phyloP scores from a whole-genome alignment of 2,113 vertebrate genomes.

The Pelecanus crispus region DNA sequence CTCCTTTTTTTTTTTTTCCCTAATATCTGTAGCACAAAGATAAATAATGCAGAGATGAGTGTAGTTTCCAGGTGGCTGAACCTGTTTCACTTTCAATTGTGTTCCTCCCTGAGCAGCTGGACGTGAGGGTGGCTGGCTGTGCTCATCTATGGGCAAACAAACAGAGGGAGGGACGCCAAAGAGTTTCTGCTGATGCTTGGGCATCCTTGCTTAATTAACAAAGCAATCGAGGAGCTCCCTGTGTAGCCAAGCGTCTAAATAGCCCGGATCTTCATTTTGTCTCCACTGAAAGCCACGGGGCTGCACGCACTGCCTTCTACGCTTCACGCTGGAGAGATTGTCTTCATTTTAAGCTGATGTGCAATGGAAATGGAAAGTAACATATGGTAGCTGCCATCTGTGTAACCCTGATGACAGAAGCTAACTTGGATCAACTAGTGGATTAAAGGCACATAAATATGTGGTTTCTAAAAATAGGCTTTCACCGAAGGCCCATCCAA shows the following conservation, averaged over 20 bases:
- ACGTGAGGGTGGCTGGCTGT: neutral
- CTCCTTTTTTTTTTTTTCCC: neutral
- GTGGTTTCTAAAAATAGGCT: constrained; percentile 30
- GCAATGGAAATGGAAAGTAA: constrained; percentile 49
- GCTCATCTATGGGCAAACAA: neutral
- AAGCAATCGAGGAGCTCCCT: neutral
- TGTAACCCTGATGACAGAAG: constrained; percentile 37
- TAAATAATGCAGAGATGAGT: constrained; percentile 12
- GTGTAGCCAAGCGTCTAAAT: neutral
- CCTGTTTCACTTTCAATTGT: neutral
- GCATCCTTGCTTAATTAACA: neutral
- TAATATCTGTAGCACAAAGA: neutral
- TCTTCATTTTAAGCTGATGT: constrained; percentile 3
- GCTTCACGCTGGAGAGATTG: neutral
- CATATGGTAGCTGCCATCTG: constrained; percentile 45
- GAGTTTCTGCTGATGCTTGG: neutral
- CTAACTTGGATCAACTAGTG: constrained; percentile 35
- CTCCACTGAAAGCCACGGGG: neutral
- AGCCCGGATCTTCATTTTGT: neutral
- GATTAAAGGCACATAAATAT: constrained; percentile 54
- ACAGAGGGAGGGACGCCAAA: neutral
- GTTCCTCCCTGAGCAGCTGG: neutral
- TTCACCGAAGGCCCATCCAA: neutral
- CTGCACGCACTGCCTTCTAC: neutral
- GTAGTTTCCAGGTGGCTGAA: neutral